Conservation (phyloP, 1,140 invertebrate genomes). For the Steinernema feltiae region DNA sequence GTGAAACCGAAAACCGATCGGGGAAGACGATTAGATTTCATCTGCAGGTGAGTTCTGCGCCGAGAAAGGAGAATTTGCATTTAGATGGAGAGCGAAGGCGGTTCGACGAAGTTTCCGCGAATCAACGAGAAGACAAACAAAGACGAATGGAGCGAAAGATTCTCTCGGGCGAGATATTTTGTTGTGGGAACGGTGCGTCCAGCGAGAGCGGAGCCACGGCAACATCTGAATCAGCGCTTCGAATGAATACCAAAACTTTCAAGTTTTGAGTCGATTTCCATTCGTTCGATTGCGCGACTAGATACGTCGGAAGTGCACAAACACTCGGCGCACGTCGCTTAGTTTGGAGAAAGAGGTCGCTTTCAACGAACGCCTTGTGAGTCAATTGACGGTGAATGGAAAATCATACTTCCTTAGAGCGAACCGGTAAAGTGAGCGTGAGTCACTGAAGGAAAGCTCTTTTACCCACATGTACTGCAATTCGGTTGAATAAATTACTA, state of each 20-base stretch:
- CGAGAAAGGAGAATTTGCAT: neutral
- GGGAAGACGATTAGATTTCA: neutral
- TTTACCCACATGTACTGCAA: neutral
- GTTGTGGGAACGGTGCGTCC: conserved; percentile 1
- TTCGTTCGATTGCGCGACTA: neutral
- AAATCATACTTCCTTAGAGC: no score
- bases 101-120: neutral
- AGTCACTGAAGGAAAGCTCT: no score
- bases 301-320: neutral
- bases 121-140: neutral
- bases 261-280: neutral
- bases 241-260: neutral
- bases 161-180: neutral
- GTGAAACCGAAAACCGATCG: neutral
- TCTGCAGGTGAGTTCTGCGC: conserved; percentile 1
- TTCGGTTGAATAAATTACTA: neutral
- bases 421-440: no score
- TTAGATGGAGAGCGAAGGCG: neutral
- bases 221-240: neutral
- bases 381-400: no score
- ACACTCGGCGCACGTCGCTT: no score
- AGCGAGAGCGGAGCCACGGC: neutral
- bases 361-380: no score
- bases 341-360: no score
- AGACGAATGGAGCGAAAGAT: neutral